Conservation (phyloP, 2,888 invertebrate genomes). For the Rhingia rostrata region DNA sequence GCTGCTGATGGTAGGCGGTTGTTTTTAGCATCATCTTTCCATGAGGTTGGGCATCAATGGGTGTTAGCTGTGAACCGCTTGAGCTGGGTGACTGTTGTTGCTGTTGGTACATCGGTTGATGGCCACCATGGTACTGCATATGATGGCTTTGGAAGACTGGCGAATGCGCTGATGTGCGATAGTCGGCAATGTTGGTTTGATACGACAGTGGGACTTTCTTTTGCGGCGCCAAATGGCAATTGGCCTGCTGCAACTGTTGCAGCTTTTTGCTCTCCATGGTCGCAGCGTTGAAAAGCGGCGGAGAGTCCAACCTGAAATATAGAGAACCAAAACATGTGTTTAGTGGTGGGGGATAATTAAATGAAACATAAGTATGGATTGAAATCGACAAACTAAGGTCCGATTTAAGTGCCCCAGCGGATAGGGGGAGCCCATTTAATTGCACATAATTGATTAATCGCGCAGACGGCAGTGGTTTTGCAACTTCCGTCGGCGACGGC, state of each 20-base stretch:
- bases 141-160: slow-evolving; percentile 79
- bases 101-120: slow-evolving; percentile 61
- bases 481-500: slow-evolving; percentile 32
- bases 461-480: slow-evolving; percentile 41
- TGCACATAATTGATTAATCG: slow-evolving; percentile 81
- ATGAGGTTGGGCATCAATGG: slow-evolving; percentile 81
- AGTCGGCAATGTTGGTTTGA: slow-evolving; percentile 82
- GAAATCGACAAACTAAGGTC: slow-evolving; percentile 14
- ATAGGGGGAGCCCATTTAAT: slow-evolving; percentile 76
- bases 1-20: slow-evolving; percentile 84
- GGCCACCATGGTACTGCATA: slow-evolving; percentile 72
- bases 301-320: slow-evolving; percentile 88
- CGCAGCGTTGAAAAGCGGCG: slow-evolving; percentile 86
- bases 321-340: slow-evolving; percentile 8
- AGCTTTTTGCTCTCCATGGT: slow-evolving; percentile 88
- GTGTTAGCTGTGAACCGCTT: slow-evolving; percentile 79
- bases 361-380: slow-evolving; percentile 17
- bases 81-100: slow-evolving; percentile 78
- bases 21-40: slow-evolving; percentile 79
- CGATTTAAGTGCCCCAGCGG: neutral
- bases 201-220: slow-evolving; percentile 84
- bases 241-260: slow-evolving; percentile 82
- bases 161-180: slow-evolving; percentile 85
- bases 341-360: slow-evolving; percentile 21
- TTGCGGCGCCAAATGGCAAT: slow-evolving; percentile 81